Conservation (phyloP, 2,113 vertebrate genomes). For the Hippoglossus stenolepis region DNA sequence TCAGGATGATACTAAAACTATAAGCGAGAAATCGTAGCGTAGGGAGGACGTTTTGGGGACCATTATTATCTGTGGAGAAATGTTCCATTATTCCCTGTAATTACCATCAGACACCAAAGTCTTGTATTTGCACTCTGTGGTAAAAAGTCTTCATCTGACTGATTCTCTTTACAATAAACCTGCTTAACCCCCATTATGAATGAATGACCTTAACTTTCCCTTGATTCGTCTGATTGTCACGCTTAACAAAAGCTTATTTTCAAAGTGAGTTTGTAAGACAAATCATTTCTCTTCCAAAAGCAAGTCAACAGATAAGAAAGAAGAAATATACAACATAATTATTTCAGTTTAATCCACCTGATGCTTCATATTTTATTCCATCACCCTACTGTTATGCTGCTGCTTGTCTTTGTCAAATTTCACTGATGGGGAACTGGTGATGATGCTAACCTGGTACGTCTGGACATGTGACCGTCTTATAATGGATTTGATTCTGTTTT, state of each 20-base stretch:
- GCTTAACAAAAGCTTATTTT: background rate
- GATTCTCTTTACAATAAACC: background rate
- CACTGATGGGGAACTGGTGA: too few relatives aligned
- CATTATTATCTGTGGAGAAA: too few relatives aligned
- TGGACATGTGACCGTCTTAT: too few relatives aligned
- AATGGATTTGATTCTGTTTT: too few relatives aligned
- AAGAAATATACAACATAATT: slow-evolving; percentile 13
- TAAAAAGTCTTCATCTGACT: background rate
- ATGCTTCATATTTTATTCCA: background rate
- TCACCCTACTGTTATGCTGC: background rate
- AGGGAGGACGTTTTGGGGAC: too few relatives aligned
- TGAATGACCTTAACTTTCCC: background rate
- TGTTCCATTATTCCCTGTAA: too few relatives aligned
- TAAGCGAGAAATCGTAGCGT: too few relatives aligned
- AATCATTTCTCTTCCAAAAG: slow-evolving; percentile 10
- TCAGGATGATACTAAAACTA: too few relatives aligned
- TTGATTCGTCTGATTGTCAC: too few relatives aligned
- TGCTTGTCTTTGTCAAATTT: background rate
- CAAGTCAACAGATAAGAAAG: slow-evolving; percentile 1
- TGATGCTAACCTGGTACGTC: too few relatives aligned
- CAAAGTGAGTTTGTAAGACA: background rate
- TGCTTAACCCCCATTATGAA: background rate
- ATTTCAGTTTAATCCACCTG: slow-evolving; percentile 1
- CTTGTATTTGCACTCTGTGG: too few relatives aligned
- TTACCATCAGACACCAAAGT: too few relatives aligned